Percentiles rank a stretch among this genome's conserved stretches.
phyloP scores from a whole-genome alignment of 2,888 invertebrate species.

The Homarus gammarus region DNA sequence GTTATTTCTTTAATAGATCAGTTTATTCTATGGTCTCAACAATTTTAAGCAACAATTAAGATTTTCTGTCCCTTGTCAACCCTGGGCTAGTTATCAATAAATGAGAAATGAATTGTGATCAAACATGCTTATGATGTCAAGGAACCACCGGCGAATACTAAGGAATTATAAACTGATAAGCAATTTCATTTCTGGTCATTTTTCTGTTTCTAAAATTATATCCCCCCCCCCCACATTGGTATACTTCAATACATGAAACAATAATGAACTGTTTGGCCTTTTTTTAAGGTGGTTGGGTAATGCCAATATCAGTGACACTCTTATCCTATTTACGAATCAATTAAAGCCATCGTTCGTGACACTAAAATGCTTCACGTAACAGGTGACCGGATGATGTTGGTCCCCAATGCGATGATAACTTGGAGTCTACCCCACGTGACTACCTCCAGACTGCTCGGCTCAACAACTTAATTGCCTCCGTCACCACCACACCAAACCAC shows the following conservation, averaged over 20 bases:
- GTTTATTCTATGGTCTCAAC: neutral
- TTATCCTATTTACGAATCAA: neutral
- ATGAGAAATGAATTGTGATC: conserved; percentile 44
- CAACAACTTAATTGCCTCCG: neutral
- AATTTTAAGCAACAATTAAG: conserved; percentile 18
- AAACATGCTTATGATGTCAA: conserved; percentile 33
- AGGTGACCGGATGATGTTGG: neutral
- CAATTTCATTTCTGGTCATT: neutral
- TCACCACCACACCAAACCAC: conserved; percentile 7
- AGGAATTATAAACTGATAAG: neutral
- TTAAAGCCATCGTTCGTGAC: no score
- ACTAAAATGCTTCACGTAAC: neutral
- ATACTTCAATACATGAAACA: no score
- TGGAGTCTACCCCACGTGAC: neutral
- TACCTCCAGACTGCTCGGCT: neutral
- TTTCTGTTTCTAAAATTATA: neutral
- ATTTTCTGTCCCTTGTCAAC: conserved; percentile 56
- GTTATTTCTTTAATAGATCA: neutral
- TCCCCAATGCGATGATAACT: neutral
- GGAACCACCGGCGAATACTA: conserved; percentile 9
- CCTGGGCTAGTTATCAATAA: conserved; percentile 37
- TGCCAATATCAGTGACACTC: neutral
- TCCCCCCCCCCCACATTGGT: no score
- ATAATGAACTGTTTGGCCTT: neutral
- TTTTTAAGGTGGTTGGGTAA: neutral